phyloP scores from a whole-genome alignment of 1,140 invertebrate species.

The Drosophila mauritiana region DNA sequence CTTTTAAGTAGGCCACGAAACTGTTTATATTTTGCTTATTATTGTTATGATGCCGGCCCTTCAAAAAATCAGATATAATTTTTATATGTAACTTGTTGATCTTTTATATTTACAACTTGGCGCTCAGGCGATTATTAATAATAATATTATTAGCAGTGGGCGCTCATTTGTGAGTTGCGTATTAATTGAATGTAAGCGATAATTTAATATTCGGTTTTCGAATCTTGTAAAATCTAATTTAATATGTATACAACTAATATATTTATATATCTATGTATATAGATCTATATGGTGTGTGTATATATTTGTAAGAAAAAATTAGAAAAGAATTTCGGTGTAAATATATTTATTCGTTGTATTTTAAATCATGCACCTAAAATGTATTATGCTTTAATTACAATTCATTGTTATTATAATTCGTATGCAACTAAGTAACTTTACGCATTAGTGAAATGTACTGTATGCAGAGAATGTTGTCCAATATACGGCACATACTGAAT shows the following conservation, averaged over 20 bases:
- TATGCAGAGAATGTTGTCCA: slow-evolving; percentile 31
- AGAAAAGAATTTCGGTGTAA: slow-evolving; percentile 75
- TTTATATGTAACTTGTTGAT: slow-evolving; percentile 64
- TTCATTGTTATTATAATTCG: slow-evolving; percentile 60
- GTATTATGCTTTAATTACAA: slow-evolving; percentile 67
- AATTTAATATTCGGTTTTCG: slow-evolving; percentile 58
- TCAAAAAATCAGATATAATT: slow-evolving; percentile 66
- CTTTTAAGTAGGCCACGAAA: slow-evolving; percentile 63
- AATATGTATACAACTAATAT: slow-evolving; percentile 75
- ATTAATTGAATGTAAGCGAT: slow-evolving; percentile 77
- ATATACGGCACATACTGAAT: slow-evolving; percentile 57
- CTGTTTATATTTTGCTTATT: slow-evolving; percentile 44
- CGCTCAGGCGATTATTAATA: slow-evolving; percentile 24
- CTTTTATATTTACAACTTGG: slow-evolving; percentile 69
- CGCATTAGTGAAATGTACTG: slow-evolving; percentile 43
- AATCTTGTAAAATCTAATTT: slow-evolving; percentile 74
- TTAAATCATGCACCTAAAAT: slow-evolving; percentile 74
- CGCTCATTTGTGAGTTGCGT: slow-evolving; percentile 68
- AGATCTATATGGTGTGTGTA: slow-evolving; percentile 60
- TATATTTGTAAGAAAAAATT: slow-evolving; percentile 76
- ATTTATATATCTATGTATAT: slow-evolving; percentile 54
- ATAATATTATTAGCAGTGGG: slow-evolving; percentile 52
- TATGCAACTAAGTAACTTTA: slow-evolving; percentile 64
- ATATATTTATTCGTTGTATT: slow-evolving; percentile 83
- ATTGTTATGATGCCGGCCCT: slow-evolving; percentile 47